A percentile compares a stretch with the other conserved stretches of the same genome.
phyloP scores from a whole-genome alignment of 2,888 invertebrate genomes.

The Archips crataeganus region DNA sequence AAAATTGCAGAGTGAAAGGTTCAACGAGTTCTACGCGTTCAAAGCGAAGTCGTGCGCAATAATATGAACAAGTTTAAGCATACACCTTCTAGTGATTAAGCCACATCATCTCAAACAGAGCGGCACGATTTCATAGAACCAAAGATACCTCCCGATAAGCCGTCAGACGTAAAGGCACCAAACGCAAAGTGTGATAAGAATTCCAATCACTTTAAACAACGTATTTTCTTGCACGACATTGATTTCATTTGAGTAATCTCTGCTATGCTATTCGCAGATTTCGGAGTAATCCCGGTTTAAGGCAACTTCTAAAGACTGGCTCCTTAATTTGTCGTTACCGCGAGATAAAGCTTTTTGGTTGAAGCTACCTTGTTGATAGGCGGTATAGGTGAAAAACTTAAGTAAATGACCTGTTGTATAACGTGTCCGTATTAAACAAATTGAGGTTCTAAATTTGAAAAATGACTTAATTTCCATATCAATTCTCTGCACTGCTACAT shows the following conservation, averaged over 20 bases:
- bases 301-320: no score
- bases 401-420: no score
- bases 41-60: not conserved
- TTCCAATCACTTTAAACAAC: slow-evolving; percentile 11
- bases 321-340: not conserved
- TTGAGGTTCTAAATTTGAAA: no score
- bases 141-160: slow-evolving; percentile 5
- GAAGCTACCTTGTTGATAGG: not conserved
- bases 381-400: no score
- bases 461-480: no score
- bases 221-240: slow-evolving; percentile 5
- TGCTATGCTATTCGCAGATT: not conserved
- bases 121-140: slow-evolving; percentile 2
- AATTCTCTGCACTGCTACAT: no score
- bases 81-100: not conserved
- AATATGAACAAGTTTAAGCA: not conserved
- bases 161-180: slow-evolving; percentile 18
- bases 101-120: slow-evolving; percentile 1
- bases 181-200: slow-evolving; percentile 3
- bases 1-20: not conserved
- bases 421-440: no score
- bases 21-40: not conserved
- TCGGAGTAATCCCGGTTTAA: not conserved
- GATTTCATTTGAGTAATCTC: slow-evolving; percentile 15
- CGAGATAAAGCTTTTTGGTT: not conserved